These are phyloP conservation scores for Nesidiocoris tenuis DNA, from an alignment of 2,888 invertebrate species.

Conservation along the genomic window DNA sequence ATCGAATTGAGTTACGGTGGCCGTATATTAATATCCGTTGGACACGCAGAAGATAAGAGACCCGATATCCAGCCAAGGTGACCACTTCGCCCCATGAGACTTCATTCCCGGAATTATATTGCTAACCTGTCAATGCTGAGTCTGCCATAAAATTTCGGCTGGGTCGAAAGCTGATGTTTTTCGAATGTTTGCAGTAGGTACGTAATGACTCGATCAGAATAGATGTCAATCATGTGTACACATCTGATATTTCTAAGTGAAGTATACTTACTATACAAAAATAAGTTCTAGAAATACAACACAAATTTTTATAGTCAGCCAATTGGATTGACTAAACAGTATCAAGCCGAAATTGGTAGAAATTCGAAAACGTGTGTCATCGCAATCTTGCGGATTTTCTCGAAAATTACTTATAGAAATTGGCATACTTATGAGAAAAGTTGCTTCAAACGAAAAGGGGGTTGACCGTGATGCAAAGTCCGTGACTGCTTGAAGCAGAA, in stretches of 20 bases:
- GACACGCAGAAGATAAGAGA: not conserved
- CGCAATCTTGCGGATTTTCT: not conserved
- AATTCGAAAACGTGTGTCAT: not conserved
- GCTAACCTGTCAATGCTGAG: not conserved
- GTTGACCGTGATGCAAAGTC: not conserved
- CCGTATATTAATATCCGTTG: not conserved
- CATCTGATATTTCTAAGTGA: too few relatives aligned
- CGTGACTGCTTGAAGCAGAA: slow-evolving; percentile 5
- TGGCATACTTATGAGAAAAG: not conserved
- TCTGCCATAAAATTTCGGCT: too few relatives aligned
- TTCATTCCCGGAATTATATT: not conserved
- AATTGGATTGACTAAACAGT: too few relatives aligned
- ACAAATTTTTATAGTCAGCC: too few relatives aligned
- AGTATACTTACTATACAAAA: too few relatives aligned
- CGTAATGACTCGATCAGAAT: too few relatives aligned
- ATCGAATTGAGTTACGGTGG: not conserved
- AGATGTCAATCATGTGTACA: too few relatives aligned
- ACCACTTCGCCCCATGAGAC: not conserved
- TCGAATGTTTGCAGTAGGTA: too few relatives aligned
- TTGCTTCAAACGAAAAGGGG: not conserved
- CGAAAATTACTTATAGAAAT: not conserved
- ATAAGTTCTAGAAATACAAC: too few relatives aligned
- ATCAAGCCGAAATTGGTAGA: too few relatives aligned
- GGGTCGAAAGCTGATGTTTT: too few relatives aligned
- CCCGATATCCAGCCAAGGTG: not conserved